phyloP scores from a whole-genome alignment of 2,888 invertebrate genomes.

The Cephus nigrinus region DNA sequence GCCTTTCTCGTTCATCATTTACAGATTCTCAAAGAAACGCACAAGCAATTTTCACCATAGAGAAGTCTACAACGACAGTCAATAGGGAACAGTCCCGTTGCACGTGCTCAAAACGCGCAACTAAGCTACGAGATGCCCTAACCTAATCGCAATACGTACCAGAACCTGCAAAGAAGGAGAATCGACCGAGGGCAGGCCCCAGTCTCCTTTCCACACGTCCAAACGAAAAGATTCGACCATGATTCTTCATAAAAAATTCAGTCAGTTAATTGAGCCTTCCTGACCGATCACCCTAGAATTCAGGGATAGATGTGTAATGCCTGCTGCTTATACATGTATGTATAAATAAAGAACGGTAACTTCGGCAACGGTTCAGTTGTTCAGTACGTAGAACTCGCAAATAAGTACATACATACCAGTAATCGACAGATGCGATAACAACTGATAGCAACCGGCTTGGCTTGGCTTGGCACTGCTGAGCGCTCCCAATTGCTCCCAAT shows the following conservation, averaged over 20 bases:
- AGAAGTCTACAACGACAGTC: constrained; percentile 4
- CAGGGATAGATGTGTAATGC: neutral
- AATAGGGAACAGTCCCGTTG: constrained; percentile 9
- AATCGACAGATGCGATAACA: no score
- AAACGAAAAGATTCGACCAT: constrained; percentile 40
- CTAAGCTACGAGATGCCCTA: neutral
- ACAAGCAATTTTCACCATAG: neutral
- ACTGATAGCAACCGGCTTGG: no score
- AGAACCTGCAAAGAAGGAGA: constrained; percentile 72
- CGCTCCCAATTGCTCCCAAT: no score
- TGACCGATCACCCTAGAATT: neutral
- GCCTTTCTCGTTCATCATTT: neutral
- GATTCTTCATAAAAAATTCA: neutral
- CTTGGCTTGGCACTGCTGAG: no score
- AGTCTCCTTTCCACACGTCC: constrained; percentile 75
- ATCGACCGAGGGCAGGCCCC: constrained; percentile 76
- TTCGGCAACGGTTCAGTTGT: no score
- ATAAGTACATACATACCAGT: no score
- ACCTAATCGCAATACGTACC: constrained; percentile 62
- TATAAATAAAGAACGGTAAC: no score
- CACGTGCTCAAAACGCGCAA: constrained; percentile 2
- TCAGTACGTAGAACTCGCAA: no score
- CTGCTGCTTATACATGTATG: no score
- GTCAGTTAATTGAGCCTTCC: neutral
- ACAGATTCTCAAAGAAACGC: neutral